A percentile compares a stretch with the other conserved stretches of the same genome.
Conservation (phyloP, 2,797 vertebrate species). For the Vespertilio murinus region DNA sequence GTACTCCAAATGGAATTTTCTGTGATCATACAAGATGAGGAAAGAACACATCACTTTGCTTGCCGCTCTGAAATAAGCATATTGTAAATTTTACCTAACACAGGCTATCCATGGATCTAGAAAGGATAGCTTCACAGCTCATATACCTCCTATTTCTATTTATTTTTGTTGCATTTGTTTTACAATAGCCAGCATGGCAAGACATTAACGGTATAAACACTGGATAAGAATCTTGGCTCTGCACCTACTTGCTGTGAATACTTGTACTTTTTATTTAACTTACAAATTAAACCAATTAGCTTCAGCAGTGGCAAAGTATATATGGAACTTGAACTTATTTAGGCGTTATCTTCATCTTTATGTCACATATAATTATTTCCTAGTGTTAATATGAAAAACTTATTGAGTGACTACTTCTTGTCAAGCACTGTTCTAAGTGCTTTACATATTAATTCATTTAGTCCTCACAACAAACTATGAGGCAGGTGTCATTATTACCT, state of each 20-base stretch:
- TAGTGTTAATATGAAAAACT: not conserved
- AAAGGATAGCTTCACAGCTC: not conserved
- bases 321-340: not conserved
- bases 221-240: not conserved
- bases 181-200: not conserved
- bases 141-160: constrained; percentile 25
- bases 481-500: not conserved
- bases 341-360: not conserved
- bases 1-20: not conserved
- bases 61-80: constrained; percentile 7
- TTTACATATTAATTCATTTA: not conserved
- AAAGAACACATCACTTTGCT: constrained; percentile 25
- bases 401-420: not conserved
- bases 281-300: not conserved
- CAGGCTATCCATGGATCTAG: constrained; percentile 15
- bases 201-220: not conserved
- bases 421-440: not conserved
- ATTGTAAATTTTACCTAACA: constrained; percentile 13
- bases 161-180: constrained; percentile 17
- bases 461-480: not conserved
- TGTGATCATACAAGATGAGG: not conserved
- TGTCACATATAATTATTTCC: not conserved
- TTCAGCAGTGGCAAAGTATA: not conserved
- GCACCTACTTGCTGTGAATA: not conserved
- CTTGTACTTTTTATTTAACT: not conserved